Conservation (phyloP, 2,113 vertebrate genomes). For the Leptobrachium leishanense region DNA sequence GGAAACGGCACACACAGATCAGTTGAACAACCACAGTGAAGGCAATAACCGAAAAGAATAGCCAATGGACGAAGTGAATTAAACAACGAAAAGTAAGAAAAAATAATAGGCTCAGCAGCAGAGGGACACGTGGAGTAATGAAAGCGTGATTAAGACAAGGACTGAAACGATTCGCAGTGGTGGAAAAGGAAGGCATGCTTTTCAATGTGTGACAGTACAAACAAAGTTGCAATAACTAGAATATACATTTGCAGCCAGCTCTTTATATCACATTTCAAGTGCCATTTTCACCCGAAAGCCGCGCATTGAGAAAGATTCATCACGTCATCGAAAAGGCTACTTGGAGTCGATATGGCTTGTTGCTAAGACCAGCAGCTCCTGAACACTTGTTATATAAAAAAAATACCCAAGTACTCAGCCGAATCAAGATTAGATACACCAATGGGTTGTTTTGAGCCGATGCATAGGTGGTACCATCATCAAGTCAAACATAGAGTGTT, state of each 20-base stretch:
- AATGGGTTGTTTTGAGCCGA: too few species aligned
- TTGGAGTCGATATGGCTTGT: too few species aligned
- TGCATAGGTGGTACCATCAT: too few species aligned
- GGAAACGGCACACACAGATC: constrained; percentile 71
- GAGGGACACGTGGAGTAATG: constrained; percentile 63
- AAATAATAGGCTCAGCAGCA: constrained; percentile 62
- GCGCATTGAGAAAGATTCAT: too few species aligned
- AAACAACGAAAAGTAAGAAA: constrained; percentile 55
- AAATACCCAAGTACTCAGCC: too few species aligned
- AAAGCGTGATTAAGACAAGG: constrained; percentile 64
- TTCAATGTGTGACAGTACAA: constrained; percentile 62
- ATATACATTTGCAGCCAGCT: constrained; percentile 19
- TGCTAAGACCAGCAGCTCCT: too few species aligned
- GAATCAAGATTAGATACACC: too few species aligned
- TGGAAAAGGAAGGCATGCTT: constrained; percentile 66
- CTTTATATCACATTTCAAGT: not conserved
- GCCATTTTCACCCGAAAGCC: not conserved
- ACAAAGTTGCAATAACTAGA: constrained; percentile 54
- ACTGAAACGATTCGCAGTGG: constrained; percentile 65
- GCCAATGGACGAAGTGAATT: constrained; percentile 23
- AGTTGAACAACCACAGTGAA: constrained; percentile 70
- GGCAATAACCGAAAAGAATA: constrained; percentile 17
- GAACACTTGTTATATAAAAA: too few species aligned
- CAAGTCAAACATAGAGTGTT: too few species aligned
- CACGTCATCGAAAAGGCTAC: too few species aligned